Conservation (phyloP, 2,888 invertebrate species). For the Tipula unca region DNA sequence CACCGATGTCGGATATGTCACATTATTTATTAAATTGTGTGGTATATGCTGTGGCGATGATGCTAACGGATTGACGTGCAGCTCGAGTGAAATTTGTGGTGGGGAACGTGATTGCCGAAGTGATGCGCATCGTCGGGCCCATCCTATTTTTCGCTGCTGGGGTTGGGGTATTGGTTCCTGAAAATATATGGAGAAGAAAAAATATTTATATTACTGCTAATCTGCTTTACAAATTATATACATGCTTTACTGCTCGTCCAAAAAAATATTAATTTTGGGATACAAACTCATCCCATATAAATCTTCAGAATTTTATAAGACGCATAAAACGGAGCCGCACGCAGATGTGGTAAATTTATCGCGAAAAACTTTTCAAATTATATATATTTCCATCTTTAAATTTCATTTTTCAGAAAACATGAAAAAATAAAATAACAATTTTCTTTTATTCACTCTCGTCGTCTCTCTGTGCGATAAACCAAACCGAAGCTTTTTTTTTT, state of each 20-base stretch:
- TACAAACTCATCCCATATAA: background rate
- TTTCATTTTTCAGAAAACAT: background rate
- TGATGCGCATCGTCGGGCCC: constrained; percentile 50
- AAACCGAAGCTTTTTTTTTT: background rate
- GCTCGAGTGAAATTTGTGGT: constrained; percentile 35
- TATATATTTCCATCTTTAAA: background rate
- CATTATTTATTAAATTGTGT: background rate
- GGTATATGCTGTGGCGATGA: constrained; percentile 38
- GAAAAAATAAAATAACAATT: too few relatives aligned
- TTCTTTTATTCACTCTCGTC: too few relatives aligned
- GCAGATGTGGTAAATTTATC: background rate
- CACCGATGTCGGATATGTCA: constrained; percentile 24
- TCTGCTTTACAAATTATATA: background rate
- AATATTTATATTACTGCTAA: background rate
- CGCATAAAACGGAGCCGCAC: background rate
- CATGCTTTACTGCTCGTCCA: background rate
- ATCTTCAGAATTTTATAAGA: background rate
- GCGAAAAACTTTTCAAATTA: background rate
- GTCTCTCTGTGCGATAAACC: too few relatives aligned
- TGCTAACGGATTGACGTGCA: constrained; percentile 33
- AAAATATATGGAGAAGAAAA: background rate
- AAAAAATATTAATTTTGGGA: background rate
- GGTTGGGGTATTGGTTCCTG: background rate
- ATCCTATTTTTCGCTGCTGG: constrained; percentile 23
- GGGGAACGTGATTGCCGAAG: constrained; percentile 44